Percentiles rank a stretch among this genome's conserved stretches.
Evolutionary conservation across 2,888 invertebrate species (phyloP).

Genomic region (Eurytoma adleriae): DNA sequence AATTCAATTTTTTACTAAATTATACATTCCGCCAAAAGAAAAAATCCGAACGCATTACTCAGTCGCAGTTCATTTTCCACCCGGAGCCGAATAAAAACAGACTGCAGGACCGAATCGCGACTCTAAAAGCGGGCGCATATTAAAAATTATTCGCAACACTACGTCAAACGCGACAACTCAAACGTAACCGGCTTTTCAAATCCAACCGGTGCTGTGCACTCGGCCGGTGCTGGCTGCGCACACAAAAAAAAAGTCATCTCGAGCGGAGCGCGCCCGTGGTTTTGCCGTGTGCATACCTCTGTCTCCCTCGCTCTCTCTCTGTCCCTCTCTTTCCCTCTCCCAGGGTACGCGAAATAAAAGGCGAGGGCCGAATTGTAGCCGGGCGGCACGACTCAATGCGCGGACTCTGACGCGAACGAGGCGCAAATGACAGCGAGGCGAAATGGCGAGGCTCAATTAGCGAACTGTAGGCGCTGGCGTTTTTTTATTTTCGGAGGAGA

Average conservation of each 20-base stretch:
- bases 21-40: too few species aligned
- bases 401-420: neutral
- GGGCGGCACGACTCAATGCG: neutral
- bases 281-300: too few species aligned
- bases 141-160: neutral
- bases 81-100: too few species aligned
- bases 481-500: neutral
- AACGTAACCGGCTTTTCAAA: neutral
- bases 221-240: neutral
- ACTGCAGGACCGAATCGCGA: neutral
- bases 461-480: neutral
- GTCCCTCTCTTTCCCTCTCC: too few species aligned
- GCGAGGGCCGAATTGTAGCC: neutral
- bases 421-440: too few species aligned
- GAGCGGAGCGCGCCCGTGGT: constrained; percentile 3
- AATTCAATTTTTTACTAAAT: too few species aligned
- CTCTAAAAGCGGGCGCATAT: neutral
- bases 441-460: neutral
- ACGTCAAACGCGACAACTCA: neutral
- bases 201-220: neutral
- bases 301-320: too few species aligned
- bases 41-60: too few species aligned
- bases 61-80: too few species aligned
- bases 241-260: constrained; percentile 22
- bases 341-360: neutral